Evolutionary conservation across 1,140 invertebrate genomes (phyloP), one percentile per base, ranked within the genome.

Genomic region (Drosophila sproati): DNA sequence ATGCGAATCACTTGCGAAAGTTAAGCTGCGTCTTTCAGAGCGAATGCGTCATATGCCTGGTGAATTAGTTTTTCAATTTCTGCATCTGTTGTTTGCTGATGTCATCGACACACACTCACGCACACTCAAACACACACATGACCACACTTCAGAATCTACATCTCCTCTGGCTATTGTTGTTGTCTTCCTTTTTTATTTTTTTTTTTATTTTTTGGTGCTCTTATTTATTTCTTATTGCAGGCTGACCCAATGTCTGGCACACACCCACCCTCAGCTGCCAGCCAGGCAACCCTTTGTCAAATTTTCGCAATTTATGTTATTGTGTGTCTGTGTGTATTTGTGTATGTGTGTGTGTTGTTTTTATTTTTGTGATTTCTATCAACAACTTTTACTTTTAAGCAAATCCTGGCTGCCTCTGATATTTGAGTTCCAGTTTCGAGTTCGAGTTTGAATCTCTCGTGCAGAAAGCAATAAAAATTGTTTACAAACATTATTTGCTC

Each of bases 401-500:
- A 87, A 82, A 87, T 78, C 67, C 67, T 68, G 43, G 45, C 29
- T 29, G 35, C n/a, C n/a, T 51, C 35, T 63, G 37, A 31, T 31
- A 32, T 66, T 59, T 41, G 32, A 37, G 45, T 54, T 73, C 31
- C 52, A 59, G 7, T 55, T 35, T 56, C 6, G 20, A 78, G 20
- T 73, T 64, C 29, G 47, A 51, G 76, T 51, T 20, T 20, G 20
- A 20, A 20, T 77, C 60, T 55, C 60, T 69, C 70, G 62, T 73
- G 77, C 79, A 75, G 79, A 80, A 91, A 90, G 83, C 89, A 91
- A 91, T 91, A 91, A 91, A 91, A 91, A 91, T 91, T 91, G 89
- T 91, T 91, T 91, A 91, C 85, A 89, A 62, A 91, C 80, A 76
- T 83, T 91, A 89, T 91, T 91, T 85, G 80, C 78, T 54, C 77